These are phyloP conservation scores for Drosophila anceps DNA, from an alignment of 2,888 invertebrate species.

Conservation along the genomic window DNA sequence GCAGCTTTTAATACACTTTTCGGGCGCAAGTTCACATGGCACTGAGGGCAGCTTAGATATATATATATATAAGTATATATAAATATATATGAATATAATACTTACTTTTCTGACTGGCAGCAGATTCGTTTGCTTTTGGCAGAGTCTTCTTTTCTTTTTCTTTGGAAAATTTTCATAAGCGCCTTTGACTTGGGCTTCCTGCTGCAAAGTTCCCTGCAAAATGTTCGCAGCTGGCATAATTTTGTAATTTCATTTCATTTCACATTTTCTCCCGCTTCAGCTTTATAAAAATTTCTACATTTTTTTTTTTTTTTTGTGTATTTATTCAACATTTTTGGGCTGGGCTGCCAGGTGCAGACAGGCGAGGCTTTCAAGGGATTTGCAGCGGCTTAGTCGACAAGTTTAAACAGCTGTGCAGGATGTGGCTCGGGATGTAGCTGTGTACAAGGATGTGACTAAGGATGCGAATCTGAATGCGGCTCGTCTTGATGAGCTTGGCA, in stretches of 20 bases:
- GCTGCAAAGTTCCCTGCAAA: constrained; percentile 38
- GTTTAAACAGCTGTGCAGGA: constrained; percentile 67
- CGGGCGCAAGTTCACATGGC: constrained; percentile 12
- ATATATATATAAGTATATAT: constrained; percentile 9
- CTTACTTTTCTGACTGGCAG: constrained; percentile 33
- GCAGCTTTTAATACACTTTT: constrained; percentile 34
- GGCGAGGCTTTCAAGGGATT: constrained; percentile 70
- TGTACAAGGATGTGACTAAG: constrained; percentile 24
- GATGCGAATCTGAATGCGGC: constrained; percentile 16
- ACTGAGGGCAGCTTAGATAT: constrained; percentile 6
- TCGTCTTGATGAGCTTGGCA: constrained; percentile 37
- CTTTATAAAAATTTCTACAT: constrained; percentile 15
- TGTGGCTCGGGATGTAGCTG: constrained; percentile 24
- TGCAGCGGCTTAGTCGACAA: constrained; percentile 72
- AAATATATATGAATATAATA: constrained; percentile 21
- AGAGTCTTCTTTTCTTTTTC: constrained; percentile 17
- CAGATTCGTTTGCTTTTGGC: constrained; percentile 55
- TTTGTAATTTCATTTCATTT: constrained; percentile 74
- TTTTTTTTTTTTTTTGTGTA: constrained; percentile 2
- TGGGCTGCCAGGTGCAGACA: constrained; percentile 70
- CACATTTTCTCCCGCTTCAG: constrained; percentile 27
- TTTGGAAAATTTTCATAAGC: constrained; percentile 52
- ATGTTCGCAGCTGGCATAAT: constrained; percentile 74
- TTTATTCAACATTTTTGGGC: constrained; percentile 26
- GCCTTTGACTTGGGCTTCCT: constrained; percentile 47